Percentiles rank a stretch among this genome's conserved stretches.
Conservation (phyloP, 2,888 invertebrate species). For the Synanthedon tipuliformis region DNA sequence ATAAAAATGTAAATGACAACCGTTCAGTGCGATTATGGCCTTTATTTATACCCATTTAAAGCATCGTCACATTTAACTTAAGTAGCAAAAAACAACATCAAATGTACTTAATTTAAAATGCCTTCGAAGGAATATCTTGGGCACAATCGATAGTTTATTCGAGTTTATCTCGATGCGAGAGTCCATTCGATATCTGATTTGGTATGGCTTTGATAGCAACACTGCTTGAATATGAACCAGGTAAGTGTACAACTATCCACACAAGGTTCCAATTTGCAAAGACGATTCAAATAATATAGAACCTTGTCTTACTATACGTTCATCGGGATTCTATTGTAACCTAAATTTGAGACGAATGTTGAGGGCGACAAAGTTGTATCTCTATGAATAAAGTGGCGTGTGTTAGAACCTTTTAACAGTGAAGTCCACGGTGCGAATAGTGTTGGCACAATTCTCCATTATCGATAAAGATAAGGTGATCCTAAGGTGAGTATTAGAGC, state of each 20-base stretch:
- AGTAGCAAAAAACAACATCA: slow-evolving; percentile 1
- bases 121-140: slow-evolving; percentile 28
- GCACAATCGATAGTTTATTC: slow-evolving; percentile 35
- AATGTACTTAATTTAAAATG: slow-evolving; percentile 27
- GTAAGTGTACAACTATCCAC: slow-evolving; percentile 22
- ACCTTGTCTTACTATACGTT: slow-evolving; percentile 19
- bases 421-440: slow-evolving; percentile 14
- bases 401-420: neutral
- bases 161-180: slow-evolving; percentile 34
- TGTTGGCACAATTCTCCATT: slow-evolving; percentile 45
- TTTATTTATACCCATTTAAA: neutral
- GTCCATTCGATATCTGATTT: slow-evolving; percentile 37
- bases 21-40: neutral
- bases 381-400: neutral
- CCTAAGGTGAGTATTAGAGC: slow-evolving; percentile 38
- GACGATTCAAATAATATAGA: slow-evolving; percentile 24
- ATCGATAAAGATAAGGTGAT: slow-evolving; percentile 46
- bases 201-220: slow-evolving; percentile 33
- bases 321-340: neutral
- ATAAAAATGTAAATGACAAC: neutral
- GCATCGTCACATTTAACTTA: neutral
- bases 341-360: neutral
- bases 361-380: neutral
- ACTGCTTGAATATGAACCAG: slow-evolving; percentile 43
- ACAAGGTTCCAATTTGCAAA: slow-evolving; percentile 40